Base-by-base conservation (phyloP, 2,888 invertebrate species). In the Arenicola marina region DNA sequence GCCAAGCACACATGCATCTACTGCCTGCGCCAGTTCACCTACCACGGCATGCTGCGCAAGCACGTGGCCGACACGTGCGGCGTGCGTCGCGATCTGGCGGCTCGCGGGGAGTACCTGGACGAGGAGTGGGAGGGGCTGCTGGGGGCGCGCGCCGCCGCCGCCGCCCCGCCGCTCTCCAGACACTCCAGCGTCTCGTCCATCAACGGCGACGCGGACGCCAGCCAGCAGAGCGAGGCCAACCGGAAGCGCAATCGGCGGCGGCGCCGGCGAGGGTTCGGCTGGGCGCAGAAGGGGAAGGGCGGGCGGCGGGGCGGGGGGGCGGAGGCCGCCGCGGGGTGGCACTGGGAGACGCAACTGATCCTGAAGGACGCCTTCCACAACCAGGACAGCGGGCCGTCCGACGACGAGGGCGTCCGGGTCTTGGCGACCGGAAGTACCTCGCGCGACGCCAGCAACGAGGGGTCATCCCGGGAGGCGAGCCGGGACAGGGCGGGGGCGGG, bases 1-100 rank as follows among this genome's bases (percentile, higher is more conserved):
- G 63, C 11, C 26, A 67, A 67, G 45, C 63, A 67, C 61, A 51
- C 66, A 56, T 83, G 83, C 67, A 73, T 74, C 28, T 79, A 82
- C 67, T 83, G 83, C 62, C 63, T 67, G 33, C 75, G 76, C 45
- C 73, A 75, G 32, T 83, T 83, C 69, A 79, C 78, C 2, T 83
- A 81, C 67, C 68, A 76, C 28, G 79, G 81, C 59, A 80, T 78
- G 62, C 69, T 83, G 33, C 74, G 77, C 31, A 82, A 81, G 62
- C 83, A 83, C 68, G 76, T 78, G 57, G 69, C 71, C 31, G 78
- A 78, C 46, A 74, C 79, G 51, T 81, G 83, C 68, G 66, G 71
- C 3, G 73, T 77, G 26, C 75, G 78, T 55, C 76, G 75, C 56
- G 67, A 75, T 3, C 57, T 63, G 31, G 56, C 61, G 18, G 62